These are phyloP conservation scores for Allolobophora icterica DNA, from an alignment of 2,888 invertebrate species.

Conservation along the genomic window DNA sequence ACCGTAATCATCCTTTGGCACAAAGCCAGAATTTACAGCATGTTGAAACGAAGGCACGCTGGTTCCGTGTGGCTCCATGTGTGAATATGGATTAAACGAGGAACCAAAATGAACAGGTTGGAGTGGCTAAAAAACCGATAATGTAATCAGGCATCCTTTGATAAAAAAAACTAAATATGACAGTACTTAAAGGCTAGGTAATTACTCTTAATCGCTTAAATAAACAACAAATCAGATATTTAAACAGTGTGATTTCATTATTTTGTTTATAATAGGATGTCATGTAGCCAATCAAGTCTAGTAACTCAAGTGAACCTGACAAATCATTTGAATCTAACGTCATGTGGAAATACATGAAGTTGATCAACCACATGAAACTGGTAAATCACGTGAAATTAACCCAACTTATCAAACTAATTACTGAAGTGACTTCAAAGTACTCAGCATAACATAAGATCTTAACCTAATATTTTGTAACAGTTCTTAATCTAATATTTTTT, in stretches of 20 bases:
- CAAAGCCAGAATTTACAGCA: conserved; percentile 4
- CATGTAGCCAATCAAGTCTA: neutral
- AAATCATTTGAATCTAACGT: neutral
- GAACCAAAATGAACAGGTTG: conserved; percentile 10
- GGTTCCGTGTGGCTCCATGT: neutral
- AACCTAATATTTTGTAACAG: neutral
- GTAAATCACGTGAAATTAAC: neutral
- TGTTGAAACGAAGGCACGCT: neutral
- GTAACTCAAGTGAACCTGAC: neutral
- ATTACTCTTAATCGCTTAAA: neutral
- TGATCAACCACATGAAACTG: neutral
- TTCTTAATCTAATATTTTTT: neutral
- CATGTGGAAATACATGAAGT: too few relatives aligned
- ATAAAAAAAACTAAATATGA: neutral
- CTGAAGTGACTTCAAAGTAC: too few relatives aligned
- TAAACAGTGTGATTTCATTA: too few relatives aligned
- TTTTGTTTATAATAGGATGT: neutral
- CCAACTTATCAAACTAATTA: neutral
- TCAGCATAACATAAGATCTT: too few relatives aligned
- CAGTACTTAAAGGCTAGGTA: neutral
- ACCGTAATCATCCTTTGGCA: neutral
- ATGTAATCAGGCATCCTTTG: neutral
- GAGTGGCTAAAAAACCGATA: neutral
- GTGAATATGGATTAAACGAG: neutral
- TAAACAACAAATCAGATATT: neutral